Percentiles rank a stretch among this genome's conserved stretches.
These are phyloP conservation scores for Cheilosia impressa DNA, from an alignment of 2,888 invertebrate species.

Conservation along the genomic window DNA sequence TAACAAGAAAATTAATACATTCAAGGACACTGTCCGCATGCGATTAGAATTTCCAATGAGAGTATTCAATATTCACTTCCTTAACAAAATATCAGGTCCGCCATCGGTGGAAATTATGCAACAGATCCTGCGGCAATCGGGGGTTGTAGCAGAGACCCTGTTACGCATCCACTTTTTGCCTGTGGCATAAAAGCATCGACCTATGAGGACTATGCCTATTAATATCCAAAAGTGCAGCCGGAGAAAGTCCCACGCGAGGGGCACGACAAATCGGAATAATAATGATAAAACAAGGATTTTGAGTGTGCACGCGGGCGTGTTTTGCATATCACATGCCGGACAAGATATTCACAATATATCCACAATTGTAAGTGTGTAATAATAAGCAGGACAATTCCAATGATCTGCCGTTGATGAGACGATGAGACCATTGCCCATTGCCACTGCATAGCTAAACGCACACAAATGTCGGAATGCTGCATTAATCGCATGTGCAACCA, in stretches of 20 bases:
- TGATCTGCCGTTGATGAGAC: conserved; percentile 49
- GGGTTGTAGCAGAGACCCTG: not conserved
- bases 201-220: conserved; percentile 42
- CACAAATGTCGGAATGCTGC: conserved; percentile 25
- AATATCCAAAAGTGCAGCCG: conserved; percentile 80
- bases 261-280: conserved; percentile 62
- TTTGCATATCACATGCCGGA: conserved; percentile 10
- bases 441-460: conserved; percentile 1
- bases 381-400: conserved; percentile 51
- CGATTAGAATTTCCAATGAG: conserved; percentile 75
- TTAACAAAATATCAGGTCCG: conserved; percentile 37
- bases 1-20: not conserved
- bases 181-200: conserved; percentile 16
- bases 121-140: conserved; percentile 28
- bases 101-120: conserved; percentile 68
- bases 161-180: conserved; percentile 21
- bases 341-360: conserved; percentile 3
- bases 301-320: conserved; percentile 23
- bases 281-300: conserved; percentile 66
- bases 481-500: conserved; percentile 19
- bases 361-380: conserved; percentile 44
- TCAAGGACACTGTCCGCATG: conserved; percentile 18
- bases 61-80: conserved; percentile 63
- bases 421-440: not conserved
- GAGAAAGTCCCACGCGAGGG: conserved; percentile 80